Conservation (phyloP, 2,888 invertebrate genomes). For the Agrochola macilenta region DNA sequence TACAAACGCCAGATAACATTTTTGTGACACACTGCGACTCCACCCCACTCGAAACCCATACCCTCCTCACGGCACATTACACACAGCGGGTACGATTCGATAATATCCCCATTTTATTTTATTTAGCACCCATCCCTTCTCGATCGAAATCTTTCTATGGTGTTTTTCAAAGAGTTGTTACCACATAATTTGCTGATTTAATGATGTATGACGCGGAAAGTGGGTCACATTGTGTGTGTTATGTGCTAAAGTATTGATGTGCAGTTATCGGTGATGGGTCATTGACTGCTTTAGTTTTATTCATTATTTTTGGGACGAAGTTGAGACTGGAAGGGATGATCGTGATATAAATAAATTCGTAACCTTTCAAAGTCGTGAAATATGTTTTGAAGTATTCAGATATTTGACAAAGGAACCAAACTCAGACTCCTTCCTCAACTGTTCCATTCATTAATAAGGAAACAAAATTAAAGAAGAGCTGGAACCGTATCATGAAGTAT, state of each 20-base stretch:
- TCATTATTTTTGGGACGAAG: background rate
- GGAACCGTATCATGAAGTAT: background rate
- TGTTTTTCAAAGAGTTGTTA: slow-evolving; percentile 80
- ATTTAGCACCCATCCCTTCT: slow-evolving; percentile 80
- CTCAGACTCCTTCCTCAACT: no score
- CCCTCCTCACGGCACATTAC: slow-evolving; percentile 82
- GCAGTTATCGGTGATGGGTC: slow-evolving; percentile 20
- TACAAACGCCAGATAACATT: no score
- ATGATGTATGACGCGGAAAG: slow-evolving; percentile 76
- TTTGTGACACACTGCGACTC: slow-evolving; percentile 57
- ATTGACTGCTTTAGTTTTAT: background rate
- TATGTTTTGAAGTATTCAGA: no score
- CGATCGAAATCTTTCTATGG: slow-evolving; percentile 74
- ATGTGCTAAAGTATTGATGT: slow-evolving; percentile 6
- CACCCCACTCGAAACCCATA: slow-evolving; percentile 51
- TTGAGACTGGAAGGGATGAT: background rate
- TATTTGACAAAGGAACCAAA: no score
- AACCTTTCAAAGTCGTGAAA: background rate
- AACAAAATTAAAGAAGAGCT: no score
- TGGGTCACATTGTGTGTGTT: slow-evolving; percentile 59
- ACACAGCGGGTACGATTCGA: slow-evolving; percentile 82
- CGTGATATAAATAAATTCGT: background rate
- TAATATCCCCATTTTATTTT: slow-evolving; percentile 87
- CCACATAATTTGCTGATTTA: slow-evolving; percentile 87
- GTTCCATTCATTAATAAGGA: no score